These are phyloP conservation scores for Sphaeramia orbicularis DNA, from an alignment of 2,797 vertebrate species.

Conservation along the genomic window DNA sequence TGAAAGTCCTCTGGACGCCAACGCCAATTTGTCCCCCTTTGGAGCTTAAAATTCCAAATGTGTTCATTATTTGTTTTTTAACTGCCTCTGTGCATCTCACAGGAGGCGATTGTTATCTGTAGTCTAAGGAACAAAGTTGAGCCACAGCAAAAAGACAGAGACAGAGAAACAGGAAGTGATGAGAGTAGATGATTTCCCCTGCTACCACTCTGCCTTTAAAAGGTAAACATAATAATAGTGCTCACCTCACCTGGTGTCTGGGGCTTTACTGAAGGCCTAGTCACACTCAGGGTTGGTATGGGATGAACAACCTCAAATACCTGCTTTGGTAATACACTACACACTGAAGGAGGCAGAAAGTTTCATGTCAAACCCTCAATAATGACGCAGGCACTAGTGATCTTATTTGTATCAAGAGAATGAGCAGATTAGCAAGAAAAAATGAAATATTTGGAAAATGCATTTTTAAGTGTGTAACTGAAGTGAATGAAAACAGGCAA, in stretches of 20 bases:
- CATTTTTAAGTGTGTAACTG: conserved; percentile 23
- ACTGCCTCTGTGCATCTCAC: conserved; percentile 37
- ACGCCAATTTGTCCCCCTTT: conserved; percentile 33
- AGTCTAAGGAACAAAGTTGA: conserved; percentile 60
- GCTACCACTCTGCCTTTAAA: conserved; percentile 70
- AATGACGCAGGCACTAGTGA: conserved; percentile 20
- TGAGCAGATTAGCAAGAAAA: conserved; percentile 40
- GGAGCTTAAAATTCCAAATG: conserved; percentile 52
- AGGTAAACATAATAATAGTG: conserved; percentile 81
- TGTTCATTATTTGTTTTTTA: conserved; percentile 60
- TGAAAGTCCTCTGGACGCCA: conserved; percentile 33
- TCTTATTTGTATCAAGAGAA: conserved; percentile 17
- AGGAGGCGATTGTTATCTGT: conserved; percentile 57
- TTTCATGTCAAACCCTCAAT: conserved; percentile 27
- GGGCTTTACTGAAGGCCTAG: conserved; percentile 39
- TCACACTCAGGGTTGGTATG: conserved; percentile 52
- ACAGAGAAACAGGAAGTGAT: conserved; percentile 50
- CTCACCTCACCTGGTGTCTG: conserved; percentile 65
- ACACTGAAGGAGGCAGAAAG: conserved; percentile 17
- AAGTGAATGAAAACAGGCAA: conserved; percentile 29
- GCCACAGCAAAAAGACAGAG: conserved; percentile 45
- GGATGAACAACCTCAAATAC: conserved; percentile 39
- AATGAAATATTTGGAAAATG: no score
- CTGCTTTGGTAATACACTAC: conserved; percentile 53
- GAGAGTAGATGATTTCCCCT: conserved; percentile 78